Evolutionary conservation across 2,113 vertebrate genomes (phyloP).

Genomic region (Marcusenius ussheri): DNA sequence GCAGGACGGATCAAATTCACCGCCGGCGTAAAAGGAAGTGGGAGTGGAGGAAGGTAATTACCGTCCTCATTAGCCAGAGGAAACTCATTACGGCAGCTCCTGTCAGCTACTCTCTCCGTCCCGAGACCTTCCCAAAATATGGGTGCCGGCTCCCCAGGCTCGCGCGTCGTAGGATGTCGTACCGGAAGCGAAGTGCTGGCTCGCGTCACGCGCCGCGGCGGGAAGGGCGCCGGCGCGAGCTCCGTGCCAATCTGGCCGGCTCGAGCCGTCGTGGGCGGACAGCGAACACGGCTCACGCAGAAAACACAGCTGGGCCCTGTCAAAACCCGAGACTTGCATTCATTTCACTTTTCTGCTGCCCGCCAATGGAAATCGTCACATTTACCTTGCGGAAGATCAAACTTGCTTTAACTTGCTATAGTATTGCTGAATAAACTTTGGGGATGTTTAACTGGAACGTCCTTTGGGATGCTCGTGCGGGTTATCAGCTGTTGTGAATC

Average conservation of each 20-base stretch:
- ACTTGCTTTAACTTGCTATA: not conserved
- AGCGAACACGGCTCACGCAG: not conserved
- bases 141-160: not conserved
- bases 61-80: conserved; percentile 23
- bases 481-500: not conserved
- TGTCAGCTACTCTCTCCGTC: not conserved
- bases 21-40: conserved; percentile 7
- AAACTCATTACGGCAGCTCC: not conserved
- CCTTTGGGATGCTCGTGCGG: not conserved
- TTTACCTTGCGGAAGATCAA: not conserved
- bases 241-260: not conserved
- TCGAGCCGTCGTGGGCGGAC: not conserved
- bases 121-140: not conserved
- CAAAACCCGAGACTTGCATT: not conserved
- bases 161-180: not conserved
- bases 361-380: not conserved
- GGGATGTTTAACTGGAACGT: not conserved
- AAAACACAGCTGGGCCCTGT: conserved; percentile 7
- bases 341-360: not conserved
- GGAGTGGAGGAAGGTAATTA: conserved; percentile 25
- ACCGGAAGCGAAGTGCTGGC: not conserved
- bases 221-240: not conserved
- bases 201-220: not conserved
- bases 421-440: not conserved
- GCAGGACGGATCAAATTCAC: conserved; percentile 16